These are phyloP conservation scores for Australoheros facetus DNA, from an alignment of 2,797 vertebrate genomes.

Conservation along the genomic window DNA sequence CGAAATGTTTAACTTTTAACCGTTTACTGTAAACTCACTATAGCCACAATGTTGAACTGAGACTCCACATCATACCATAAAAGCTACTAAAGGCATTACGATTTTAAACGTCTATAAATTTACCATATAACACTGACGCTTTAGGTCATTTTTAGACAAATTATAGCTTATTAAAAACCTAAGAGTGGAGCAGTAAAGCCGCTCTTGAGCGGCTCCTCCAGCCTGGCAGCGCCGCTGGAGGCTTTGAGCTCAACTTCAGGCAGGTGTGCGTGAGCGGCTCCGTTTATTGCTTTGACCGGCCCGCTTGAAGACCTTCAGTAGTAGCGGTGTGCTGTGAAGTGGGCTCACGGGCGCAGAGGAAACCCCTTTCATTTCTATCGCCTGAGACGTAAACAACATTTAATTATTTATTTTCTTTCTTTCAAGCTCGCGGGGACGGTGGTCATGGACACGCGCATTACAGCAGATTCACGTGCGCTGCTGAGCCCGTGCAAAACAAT, in stretches of 20 bases:
- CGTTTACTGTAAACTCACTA: neutral
- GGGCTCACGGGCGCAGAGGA: slow-evolving; percentile 37
- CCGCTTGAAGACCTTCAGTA: neutral
- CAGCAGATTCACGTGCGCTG: slow-evolving; percentile 51
- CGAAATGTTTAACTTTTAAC: neutral
- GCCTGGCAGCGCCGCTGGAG: neutral
- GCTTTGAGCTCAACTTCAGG: neutral
- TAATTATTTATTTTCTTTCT: slow-evolving; percentile 53
- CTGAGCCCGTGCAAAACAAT: neutral
- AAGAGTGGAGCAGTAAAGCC: neutral
- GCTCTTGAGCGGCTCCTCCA: neutral
- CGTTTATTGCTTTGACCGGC: neutral
- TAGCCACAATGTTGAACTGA: neutral
- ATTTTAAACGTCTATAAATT: neutral
- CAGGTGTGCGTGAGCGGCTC: slow-evolving; percentile 28
- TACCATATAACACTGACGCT: neutral
- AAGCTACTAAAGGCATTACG: neutral
- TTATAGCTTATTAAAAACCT: neutral
- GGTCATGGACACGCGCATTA: slow-evolving; percentile 3
- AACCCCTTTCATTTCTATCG: slow-evolving; percentile 10
- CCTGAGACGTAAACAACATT: slow-evolving; percentile 67
- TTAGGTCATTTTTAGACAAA: neutral
- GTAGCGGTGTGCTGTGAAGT: slow-evolving; percentile 9
- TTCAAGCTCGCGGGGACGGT: slow-evolving; percentile 27
- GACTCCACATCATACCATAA: neutral